Evolutionary conservation across 2,113 vertebrate genomes (phyloP).

Genomic region (Heterotilapia buettikoferi): DNA sequence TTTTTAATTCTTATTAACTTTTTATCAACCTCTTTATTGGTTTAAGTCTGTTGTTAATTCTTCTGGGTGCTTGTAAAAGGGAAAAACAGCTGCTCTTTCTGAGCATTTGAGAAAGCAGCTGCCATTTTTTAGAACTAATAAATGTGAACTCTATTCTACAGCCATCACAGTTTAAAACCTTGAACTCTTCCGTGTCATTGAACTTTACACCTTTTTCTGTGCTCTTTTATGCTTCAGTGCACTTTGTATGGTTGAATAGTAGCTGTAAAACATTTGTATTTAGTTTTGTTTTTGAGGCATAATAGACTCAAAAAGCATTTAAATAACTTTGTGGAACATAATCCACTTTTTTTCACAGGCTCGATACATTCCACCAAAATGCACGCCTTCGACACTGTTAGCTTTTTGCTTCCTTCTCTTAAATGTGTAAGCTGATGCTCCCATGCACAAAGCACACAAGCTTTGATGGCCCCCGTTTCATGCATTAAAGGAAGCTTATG

Average conservation of each 20-base stretch:
- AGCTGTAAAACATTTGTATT: background rate
- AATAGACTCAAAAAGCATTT: background rate
- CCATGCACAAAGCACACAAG: background rate
- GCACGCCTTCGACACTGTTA: background rate
- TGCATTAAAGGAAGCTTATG: background rate
- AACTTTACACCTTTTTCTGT: background rate
- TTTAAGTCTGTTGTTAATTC: constrained; percentile 1
- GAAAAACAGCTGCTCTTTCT: constrained; percentile 8
- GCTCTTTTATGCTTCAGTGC: background rate
- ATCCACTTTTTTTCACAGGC: background rate
- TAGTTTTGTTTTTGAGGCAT: background rate
- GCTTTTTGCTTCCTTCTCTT: background rate
- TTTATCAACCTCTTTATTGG: constrained; percentile 37
- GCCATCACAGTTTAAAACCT: background rate
- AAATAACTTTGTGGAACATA: background rate
- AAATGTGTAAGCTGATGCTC: background rate
- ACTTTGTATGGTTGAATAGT: background rate
- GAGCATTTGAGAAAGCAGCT: background rate
- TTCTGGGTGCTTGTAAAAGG: background rate
- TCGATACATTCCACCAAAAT: background rate
- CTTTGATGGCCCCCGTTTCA: background rate
- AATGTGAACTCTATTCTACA: background rate
- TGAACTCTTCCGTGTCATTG: background rate
- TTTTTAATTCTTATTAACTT: constrained; percentile 28
- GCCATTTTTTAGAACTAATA: background rate